A percentile compares a stretch with the other conserved stretches of the same genome.
Evolutionary conservation across 1,140 invertebrate species (phyloP).

Genomic region (Callitettix versicolor): DNA sequence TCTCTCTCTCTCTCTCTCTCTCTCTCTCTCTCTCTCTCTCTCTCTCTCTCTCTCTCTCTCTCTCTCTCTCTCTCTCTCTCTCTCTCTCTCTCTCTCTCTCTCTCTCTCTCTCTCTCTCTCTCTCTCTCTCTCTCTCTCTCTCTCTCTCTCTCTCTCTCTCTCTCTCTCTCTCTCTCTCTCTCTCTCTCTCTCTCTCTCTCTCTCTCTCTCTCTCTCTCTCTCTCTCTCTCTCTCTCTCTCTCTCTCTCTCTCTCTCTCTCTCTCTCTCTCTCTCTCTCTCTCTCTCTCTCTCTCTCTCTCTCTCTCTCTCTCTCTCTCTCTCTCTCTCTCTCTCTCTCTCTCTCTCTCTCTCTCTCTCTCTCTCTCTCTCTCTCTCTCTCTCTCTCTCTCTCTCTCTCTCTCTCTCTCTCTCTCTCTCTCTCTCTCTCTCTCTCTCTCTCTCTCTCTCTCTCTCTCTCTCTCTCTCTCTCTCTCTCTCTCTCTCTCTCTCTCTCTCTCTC

Average conservation of each 20-base stretch:
- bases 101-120: background rate
- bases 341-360: conserved; percentile 4
- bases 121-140: background rate
- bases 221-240: conserved; percentile 9
- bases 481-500: conserved; percentile 1
- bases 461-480: background rate
- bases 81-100: background rate
- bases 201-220: conserved; percentile 8
- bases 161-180: background rate
- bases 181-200: background rate
- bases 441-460: conserved; percentile 10
- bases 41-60: background rate
- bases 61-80: background rate
- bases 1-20: conserved; percentile 8
- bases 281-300: background rate
- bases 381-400: conserved; percentile 9
- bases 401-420: conserved; percentile 9
- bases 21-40: background rate
- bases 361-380: conserved; percentile 7
- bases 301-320: background rate
- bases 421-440: conserved; percentile 10
- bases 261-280: conserved; percentile 9
- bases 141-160: background rate
- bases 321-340: conserved; percentile 10
- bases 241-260: conserved; percentile 10